Conservation (phyloP, 2,113 vertebrate genomes). For the Stigmatopora argus region DNA sequence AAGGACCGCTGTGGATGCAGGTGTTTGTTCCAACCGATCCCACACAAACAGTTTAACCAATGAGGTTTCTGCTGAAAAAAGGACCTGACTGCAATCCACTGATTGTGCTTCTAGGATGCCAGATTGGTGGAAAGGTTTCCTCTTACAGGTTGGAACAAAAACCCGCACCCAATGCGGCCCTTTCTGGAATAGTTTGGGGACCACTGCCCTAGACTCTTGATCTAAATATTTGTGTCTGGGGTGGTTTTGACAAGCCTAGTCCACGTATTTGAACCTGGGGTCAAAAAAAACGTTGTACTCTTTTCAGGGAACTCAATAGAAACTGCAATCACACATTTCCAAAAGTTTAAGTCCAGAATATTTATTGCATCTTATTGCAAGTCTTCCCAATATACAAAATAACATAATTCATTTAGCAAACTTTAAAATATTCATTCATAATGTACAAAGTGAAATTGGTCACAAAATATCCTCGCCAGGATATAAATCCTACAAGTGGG, state of each 20-base stretch:
- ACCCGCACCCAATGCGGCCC: too few relatives aligned
- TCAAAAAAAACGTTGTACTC: not conserved
- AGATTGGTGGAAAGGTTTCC: too few relatives aligned
- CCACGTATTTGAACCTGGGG: not conserved
- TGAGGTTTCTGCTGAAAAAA: too few relatives aligned
- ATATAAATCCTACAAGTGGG: not conserved
- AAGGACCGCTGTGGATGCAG: too few relatives aligned
- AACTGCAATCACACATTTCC: not conserved
- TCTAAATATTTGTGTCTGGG: not conserved
- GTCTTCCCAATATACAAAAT: conserved; percentile 12
- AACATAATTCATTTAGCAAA: not conserved
- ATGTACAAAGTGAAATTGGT: not conserved
- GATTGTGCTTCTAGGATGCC: too few relatives aligned
- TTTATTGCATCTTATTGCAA: conserved; percentile 52
- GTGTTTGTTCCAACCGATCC: too few relatives aligned
- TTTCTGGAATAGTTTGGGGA: too few relatives aligned
- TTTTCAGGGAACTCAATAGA: not conserved
- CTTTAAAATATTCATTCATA: not conserved
- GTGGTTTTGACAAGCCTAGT: not conserved
- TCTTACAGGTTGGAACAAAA: too few relatives aligned
- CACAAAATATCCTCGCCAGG: not conserved
- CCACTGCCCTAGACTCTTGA: not conserved
- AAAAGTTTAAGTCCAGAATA: conserved; percentile 16
- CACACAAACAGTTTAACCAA: too few relatives aligned
- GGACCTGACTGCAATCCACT: too few relatives aligned